Evolutionary conservation across 2,888 invertebrate genomes (phyloP).

Genomic region (Arrhopalites spinosus): DNA sequence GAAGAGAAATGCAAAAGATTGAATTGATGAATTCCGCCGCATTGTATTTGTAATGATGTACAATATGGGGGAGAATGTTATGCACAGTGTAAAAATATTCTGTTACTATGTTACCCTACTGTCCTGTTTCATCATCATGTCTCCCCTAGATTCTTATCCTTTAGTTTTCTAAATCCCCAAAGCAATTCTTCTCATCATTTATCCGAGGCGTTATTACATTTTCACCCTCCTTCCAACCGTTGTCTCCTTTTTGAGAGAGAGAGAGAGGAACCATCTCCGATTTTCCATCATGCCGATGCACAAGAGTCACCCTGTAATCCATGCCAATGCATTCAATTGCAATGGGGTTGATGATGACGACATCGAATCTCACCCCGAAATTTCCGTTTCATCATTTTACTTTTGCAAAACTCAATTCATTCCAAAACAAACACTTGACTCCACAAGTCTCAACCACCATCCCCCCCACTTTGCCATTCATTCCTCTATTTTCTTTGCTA

Average conservation of each 20-base stretch:
- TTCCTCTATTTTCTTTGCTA: too few relatives aligned
- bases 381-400: slow-evolving; percentile 21
- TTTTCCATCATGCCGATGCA: too few relatives aligned
- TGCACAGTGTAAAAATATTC: too few relatives aligned
- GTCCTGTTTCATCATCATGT: not conserved
- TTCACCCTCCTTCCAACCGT: slow-evolving; percentile 32
- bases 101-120: too few relatives aligned
- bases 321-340: not conserved
- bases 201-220: slow-evolving; percentile 43
- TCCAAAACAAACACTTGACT: slow-evolving; percentile 36
- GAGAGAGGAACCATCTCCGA: not conserved
- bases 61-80: too few relatives aligned
- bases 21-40: slow-evolving; percentile 38
- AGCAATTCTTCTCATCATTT: slow-evolving; percentile 47
- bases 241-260: not conserved
- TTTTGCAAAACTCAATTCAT: slow-evolving; percentile 34
- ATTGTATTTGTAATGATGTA: slow-evolving; percentile 25
- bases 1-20: slow-evolving; percentile 32
- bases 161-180: slow-evolving; percentile 44
- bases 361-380: slow-evolving; percentile 20
- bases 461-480: not conserved
- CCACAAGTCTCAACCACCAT: not conserved
- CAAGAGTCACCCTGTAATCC: not conserved
- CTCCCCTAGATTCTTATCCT: slow-evolving; percentile 45
- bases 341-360: slow-evolving; percentile 20